Conservation (phyloP, 2,888 invertebrate genomes). For the Leptothorax acervorum region DNA sequence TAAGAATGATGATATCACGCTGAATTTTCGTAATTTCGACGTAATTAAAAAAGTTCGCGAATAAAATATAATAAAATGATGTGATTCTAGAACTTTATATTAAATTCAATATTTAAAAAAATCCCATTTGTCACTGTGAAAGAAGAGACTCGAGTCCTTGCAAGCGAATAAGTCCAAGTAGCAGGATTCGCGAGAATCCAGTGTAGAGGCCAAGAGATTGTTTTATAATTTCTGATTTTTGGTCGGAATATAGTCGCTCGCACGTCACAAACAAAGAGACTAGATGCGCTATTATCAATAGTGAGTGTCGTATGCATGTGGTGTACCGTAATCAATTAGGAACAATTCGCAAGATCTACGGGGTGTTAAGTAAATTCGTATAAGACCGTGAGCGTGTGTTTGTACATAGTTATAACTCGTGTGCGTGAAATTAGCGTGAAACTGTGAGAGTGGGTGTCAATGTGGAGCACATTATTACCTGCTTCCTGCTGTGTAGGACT, state of each 20-base stretch:
- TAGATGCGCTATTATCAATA: constrained; percentile 36
- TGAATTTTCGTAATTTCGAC: not conserved
- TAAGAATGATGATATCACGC: not conserved
- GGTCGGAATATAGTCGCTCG: constrained; percentile 84
- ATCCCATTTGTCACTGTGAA: not conserved
- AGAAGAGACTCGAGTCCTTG: not conserved
- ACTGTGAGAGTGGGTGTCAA: constrained; percentile 12
- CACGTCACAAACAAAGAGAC: constrained; percentile 81
- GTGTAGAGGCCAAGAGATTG: constrained; percentile 52
- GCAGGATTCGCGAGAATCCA: constrained; percentile 38
- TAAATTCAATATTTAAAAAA: constrained; percentile 6
- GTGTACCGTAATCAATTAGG: constrained; percentile 29
- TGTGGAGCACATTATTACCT: constrained; percentile 51
- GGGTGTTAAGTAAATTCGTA: constrained; percentile 21
- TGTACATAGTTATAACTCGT: constrained; percentile 44
- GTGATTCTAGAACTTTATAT: not conserved
- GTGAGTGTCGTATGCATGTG: constrained; percentile 32
- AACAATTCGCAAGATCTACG: constrained; percentile 6
- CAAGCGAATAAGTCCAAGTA: constrained; percentile 34
- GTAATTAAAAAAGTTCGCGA: not conserved
- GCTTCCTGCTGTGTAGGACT: constrained; percentile 63
- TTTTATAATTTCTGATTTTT: constrained; percentile 76
- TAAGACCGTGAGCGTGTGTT: constrained; percentile 27
- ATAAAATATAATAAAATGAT: not conserved
- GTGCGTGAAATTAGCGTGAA: constrained; percentile 35